phyloP scores from a whole-genome alignment of 92 coral and sea anemone species.

The Zoanthus sansibaricus region DNA sequence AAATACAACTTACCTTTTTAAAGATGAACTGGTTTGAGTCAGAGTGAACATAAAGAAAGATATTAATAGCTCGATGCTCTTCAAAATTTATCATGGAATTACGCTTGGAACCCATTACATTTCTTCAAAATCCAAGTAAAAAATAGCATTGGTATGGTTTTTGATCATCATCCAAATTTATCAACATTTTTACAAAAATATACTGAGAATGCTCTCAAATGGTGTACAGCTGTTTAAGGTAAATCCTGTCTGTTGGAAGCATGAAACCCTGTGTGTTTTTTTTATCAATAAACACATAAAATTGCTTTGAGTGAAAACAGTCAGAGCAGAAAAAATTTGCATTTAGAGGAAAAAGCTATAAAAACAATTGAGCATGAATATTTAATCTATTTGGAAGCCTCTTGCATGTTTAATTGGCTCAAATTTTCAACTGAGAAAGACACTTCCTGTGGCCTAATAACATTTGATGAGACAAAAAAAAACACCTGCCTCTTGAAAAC shows the following conservation, averaged over 20 bases:
- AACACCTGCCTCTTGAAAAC: conserved; percentile 30
- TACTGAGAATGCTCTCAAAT: background rate
- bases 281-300: conserved; percentile 4
- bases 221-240: background rate
- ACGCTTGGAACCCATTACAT: conserved; percentile 39
- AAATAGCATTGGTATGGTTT: background rate
- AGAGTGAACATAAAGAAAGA: conserved; percentile 76
- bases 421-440: background rate
- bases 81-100: conserved; percentile 59
- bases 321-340: conserved; percentile 24
- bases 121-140: background rate
- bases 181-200: background rate
- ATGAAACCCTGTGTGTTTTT: background rate
- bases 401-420: conserved; percentile 29
- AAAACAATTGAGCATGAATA: conserved; percentile 32
- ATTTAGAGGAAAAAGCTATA: conserved; percentile 17
- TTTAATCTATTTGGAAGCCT: background rate
- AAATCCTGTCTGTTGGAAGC: background rate
- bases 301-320: background rate
- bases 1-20: conserved; percentile 17
- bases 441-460: conserved; percentile 17
- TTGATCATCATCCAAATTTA: conserved; percentile 3
- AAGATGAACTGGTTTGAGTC: conserved; percentile 55
- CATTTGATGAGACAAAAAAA: conserved; percentile 4
- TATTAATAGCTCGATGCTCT: conserved; percentile 80